Evolutionary conservation across 2,888 invertebrate species (phyloP).

Genomic region (Agriopis marginaria): DNA sequence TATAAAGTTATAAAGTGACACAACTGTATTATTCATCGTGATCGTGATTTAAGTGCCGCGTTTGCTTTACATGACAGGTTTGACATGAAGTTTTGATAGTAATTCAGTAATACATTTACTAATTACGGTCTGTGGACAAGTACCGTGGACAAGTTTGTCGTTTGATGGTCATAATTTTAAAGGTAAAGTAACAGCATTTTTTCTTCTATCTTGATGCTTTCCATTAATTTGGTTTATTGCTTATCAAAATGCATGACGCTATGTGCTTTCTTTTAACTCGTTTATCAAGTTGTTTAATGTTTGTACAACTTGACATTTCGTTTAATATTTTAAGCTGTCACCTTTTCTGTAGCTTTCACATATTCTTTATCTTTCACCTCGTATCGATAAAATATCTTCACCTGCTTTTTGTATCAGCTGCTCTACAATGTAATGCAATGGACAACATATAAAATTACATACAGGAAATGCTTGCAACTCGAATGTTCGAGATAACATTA

Average conservation of each 20-base stretch:
- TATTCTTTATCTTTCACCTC: slow-evolving; percentile 43
- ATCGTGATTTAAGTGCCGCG: slow-evolving; percentile 62
- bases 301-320: slow-evolving; percentile 10
- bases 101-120: slow-evolving; percentile 59
- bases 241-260: slow-evolving; percentile 14
- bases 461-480: slow-evolving; percentile 44
- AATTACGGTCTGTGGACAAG: slow-evolving; percentile 47
- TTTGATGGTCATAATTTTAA: slow-evolving; percentile 55
- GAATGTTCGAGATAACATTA: slow-evolving; percentile 51
- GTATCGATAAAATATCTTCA: slow-evolving; percentile 53
- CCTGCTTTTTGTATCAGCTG: slow-evolving; percentile 54
- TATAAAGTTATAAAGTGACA: slow-evolving; percentile 65
- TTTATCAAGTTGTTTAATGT: slow-evolving; percentile 18
- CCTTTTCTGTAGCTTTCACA: slow-evolving; percentile 36
- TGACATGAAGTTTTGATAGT: slow-evolving; percentile 54
- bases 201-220: slow-evolving; percentile 4
- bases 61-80: slow-evolving; percentile 59
- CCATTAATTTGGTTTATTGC: slow-evolving; percentile 9
- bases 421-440: slow-evolving; percentile 49
- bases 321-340: slow-evolving; percentile 19
- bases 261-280: slow-evolving; percentile 18
- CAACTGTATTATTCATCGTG: slow-evolving; percentile 55
- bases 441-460: slow-evolving; percentile 44
- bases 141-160: slow-evolving; percentile 49
- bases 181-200: slow-evolving; percentile 51